These are phyloP conservation scores for Clinocottus analis DNA, from an alignment of 2,113 vertebrate species.

Conservation along the genomic window DNA sequence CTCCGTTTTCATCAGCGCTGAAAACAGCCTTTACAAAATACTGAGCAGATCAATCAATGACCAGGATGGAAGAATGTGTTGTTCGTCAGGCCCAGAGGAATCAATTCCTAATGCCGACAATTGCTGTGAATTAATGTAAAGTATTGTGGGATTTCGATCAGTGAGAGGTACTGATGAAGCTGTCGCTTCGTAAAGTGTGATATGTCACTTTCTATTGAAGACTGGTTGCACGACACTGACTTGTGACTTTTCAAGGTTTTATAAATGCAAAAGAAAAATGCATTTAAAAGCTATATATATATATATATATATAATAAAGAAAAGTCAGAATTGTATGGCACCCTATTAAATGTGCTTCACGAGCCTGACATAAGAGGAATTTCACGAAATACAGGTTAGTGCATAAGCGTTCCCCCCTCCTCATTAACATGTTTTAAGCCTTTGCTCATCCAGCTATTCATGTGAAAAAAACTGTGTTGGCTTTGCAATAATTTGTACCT, in stretches of 20 bases:
- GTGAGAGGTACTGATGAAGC: not conserved
- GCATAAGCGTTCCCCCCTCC: not conserved
- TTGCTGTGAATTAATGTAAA: slow-evolving; percentile 19
- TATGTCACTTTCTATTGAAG: not conserved
- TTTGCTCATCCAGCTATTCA: slow-evolving; percentile 35
- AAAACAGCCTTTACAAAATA: slow-evolving; percentile 36
- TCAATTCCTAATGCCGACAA: slow-evolving; percentile 16
- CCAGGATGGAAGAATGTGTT: not conserved
- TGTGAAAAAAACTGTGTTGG: slow-evolving; percentile 56
- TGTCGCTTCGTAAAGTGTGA: slow-evolving; percentile 8
- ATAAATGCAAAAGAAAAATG: too few species aligned
- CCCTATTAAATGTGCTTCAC: not conserved
- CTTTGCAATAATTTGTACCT: slow-evolving; percentile 32
- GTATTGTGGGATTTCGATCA: slow-evolving; percentile 10
- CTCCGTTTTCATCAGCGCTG: slow-evolving; percentile 35
- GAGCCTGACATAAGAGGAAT: not conserved
- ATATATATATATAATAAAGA: not conserved
- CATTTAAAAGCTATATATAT: too few species aligned
- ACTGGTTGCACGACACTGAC: slow-evolving; percentile 14
- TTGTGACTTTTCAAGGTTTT: too few species aligned
- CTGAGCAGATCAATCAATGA: slow-evolving; percentile 24
- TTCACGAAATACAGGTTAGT: not conserved
- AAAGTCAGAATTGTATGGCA: not conserved
- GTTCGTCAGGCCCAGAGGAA: slow-evolving; percentile 17
- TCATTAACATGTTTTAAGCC: slow-evolving; percentile 26